These are phyloP conservation scores for Orthonyx spaldingii DNA, from an alignment of 2,113 vertebrate genomes.

Conservation along the genomic window DNA sequence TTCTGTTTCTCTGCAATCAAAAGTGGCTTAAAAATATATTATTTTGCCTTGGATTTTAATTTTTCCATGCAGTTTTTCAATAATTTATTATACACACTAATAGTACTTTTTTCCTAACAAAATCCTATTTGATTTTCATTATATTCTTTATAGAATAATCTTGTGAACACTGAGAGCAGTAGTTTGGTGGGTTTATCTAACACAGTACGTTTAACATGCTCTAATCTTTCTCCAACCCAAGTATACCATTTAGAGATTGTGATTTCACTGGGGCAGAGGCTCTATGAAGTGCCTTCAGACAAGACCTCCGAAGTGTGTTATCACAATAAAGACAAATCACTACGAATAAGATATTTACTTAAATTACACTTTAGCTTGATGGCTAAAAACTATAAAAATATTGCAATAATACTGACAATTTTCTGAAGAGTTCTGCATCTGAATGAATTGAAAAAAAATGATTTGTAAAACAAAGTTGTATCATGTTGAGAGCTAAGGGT, in stretches of 20 bases:
- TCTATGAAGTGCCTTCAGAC: neutral
- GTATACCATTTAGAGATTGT: neutral
- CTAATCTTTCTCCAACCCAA: neutral
- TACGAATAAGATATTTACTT: neutral
- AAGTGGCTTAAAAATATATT: neutral
- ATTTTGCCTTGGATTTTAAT: constrained; percentile 27
- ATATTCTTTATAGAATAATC: neutral
- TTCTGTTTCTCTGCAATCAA: constrained; percentile 17
- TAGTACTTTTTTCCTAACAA: neutral
- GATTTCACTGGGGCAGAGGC: neutral
- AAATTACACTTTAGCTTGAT: constrained; percentile 29
- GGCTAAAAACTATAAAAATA: constrained; percentile 14
- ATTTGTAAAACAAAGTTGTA: neutral
- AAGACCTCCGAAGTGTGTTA: neutral
- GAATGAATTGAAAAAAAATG: neutral
- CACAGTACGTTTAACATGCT: neutral
- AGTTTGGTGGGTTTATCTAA: neutral
- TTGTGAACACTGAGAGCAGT: neutral
- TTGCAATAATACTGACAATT: constrained; percentile 9
- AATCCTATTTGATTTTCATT: neutral
- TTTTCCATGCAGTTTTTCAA: neutral
- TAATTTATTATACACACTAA: constrained; percentile 9
- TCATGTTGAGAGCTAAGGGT: neutral
- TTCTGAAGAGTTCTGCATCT: neutral
- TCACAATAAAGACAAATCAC: neutral